A percentile compares a stretch with the other conserved stretches of the same genome.
Evolutionary conservation across 1,140 invertebrate species (phyloP).

Genomic region (Bombus balteatus): DNA sequence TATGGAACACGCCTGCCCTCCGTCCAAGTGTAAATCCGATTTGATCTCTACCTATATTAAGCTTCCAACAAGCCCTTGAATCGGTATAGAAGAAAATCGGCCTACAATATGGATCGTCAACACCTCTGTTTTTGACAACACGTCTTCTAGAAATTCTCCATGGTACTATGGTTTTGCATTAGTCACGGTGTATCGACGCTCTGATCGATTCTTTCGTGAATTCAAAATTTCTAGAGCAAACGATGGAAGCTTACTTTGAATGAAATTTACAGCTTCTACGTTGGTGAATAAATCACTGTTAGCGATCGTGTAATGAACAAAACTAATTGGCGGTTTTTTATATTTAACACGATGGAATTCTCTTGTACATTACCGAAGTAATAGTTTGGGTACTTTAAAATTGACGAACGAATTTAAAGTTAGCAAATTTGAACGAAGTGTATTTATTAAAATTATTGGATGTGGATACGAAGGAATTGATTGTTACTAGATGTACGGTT

Average conservation of each 20-base stretch:
- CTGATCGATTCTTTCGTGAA: neutral
- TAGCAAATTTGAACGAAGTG: neutral
- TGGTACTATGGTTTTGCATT: neutral
- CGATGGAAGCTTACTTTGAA: neutral
- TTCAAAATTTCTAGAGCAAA: neutral
- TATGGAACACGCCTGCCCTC: constrained; percentile 53
- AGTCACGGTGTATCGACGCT: neutral
- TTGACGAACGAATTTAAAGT: neutral
- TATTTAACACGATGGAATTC: too few relatives aligned
- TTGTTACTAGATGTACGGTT: neutral
- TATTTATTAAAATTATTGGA: neutral
- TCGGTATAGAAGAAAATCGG: neutral
- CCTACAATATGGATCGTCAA: neutral
- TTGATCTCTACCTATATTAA: constrained; percentile 57
- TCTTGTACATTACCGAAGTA: too few relatives aligned
- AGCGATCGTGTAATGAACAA: too few relatives aligned
- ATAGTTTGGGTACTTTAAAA: too few relatives aligned
- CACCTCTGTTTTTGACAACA: neutral
- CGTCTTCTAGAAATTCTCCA: neutral
- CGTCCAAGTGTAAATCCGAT: constrained; percentile 62
- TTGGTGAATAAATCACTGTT: too few relatives aligned
- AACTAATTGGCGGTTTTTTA: too few relatives aligned
- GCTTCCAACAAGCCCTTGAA: constrained; percentile 23
- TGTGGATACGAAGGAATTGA: neutral
- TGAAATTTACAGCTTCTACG: neutral